These are phyloP conservation scores for Melanocharis versteri DNA, from an alignment of 2,113 vertebrate species.

Conservation along the genomic window DNA sequence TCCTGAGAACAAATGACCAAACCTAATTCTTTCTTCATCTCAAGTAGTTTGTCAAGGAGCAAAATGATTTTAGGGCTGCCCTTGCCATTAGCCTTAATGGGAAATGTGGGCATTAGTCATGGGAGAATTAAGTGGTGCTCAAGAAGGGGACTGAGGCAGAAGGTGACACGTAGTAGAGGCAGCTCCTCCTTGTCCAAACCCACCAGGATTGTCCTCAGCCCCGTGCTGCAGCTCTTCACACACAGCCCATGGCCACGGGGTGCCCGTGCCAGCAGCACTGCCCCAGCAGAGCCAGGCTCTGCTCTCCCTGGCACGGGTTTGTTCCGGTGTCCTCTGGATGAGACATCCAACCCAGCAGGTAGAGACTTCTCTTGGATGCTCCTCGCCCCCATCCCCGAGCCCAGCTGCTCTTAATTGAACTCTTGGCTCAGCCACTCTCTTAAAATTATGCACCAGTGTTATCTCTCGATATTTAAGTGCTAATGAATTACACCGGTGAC, in stretches of 20 bases:
- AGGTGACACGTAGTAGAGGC: fast-evolving
- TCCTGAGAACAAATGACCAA: neutral
- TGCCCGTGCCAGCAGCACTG: neutral
- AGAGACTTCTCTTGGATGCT: neutral
- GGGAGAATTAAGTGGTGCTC: neutral
- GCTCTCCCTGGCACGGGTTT: neutral
- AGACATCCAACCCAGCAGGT: neutral
- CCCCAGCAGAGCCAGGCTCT: neutral
- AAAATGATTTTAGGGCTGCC: neutral
- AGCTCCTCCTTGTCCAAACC: neutral
- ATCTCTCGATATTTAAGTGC: neutral
- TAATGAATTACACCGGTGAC: neutral
- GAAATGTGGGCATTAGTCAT: neutral
- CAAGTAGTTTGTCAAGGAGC: neutral
- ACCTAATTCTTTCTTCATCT: neutral
- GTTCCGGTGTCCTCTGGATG: neutral
- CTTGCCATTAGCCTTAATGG: neutral
- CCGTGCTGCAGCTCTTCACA: neutral
- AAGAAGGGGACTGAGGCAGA: neutral
- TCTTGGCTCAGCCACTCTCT: neutral
- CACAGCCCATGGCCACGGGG: fast-evolving
- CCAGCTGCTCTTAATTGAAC: neutral
- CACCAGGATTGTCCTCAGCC: neutral
- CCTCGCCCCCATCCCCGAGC: neutral
- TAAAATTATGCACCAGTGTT: neutral